Evolutionary conservation across 2,113 vertebrate species (phyloP).

Genomic region (Charina bottae): DNA sequence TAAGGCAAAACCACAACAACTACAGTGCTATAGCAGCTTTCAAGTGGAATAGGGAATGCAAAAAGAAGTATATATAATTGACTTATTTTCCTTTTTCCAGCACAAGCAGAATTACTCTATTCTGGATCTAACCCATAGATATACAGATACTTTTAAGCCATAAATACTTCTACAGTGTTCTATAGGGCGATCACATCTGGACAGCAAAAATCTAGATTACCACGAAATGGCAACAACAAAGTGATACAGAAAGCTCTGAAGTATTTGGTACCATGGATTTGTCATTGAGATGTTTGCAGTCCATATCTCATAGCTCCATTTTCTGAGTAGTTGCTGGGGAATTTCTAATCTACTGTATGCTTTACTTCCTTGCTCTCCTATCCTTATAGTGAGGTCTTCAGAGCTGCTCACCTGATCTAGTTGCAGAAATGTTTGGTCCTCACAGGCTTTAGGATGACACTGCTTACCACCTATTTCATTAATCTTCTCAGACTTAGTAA

Average conservation of each 20-base stretch:
- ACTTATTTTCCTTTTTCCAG: not conserved
- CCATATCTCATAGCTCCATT: not conserved
- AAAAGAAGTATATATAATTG: not conserved
- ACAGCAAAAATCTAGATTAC: not conserved
- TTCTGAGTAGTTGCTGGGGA: not conserved
- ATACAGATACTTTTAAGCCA: not conserved
- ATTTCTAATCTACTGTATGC: not conserved
- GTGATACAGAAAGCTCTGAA: not conserved
- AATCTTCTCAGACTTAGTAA: not conserved
- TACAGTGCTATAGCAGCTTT: not conserved
- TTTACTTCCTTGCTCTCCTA: not conserved
- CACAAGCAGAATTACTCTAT: not conserved
- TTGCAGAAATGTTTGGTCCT: not conserved
- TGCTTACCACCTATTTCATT: not conserved
- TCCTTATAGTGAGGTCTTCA: not conserved
- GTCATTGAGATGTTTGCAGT: not conserved
- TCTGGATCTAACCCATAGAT: not conserved
- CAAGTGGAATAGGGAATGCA: not conserved
- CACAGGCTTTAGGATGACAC: not conserved
- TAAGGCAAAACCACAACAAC: not conserved
- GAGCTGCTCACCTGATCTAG: not conserved
- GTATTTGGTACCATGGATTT: not conserved
- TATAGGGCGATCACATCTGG: too few species aligned
- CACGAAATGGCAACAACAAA: not conserved
- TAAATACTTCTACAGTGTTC: not conserved